phyloP scores from a whole-genome alignment of 2,113 vertebrate species.

The Halichoerus grypus region DNA sequence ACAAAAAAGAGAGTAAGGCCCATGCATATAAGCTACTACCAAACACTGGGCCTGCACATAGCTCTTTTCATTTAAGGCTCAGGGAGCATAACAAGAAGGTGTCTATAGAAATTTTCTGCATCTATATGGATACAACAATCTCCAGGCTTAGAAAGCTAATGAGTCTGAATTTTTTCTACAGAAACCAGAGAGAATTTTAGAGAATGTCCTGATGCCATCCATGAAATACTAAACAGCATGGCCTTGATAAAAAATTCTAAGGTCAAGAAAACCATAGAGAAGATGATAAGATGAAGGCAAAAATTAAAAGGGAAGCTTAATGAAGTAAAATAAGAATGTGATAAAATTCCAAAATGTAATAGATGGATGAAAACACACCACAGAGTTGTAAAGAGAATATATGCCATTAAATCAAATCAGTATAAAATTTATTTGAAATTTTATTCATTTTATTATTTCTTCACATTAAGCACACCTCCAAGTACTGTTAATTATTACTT shows the following conservation, averaged over 20 bases:
- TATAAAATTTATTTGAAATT: not conserved
- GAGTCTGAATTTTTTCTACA: not conserved
- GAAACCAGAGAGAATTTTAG: not conserved
- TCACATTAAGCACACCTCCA: constrained; percentile 21
- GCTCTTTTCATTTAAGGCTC: not conserved
- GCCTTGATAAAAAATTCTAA: not conserved
- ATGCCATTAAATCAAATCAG: constrained; percentile 23
- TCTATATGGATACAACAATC: not conserved
- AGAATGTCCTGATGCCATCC: not conserved
- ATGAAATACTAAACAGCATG: constrained; percentile 18
- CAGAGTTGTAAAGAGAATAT: constrained; percentile 27
- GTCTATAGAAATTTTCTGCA: not conserved
- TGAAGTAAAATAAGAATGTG: not conserved
- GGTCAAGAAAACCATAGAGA: not conserved
- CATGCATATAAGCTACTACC: not conserved
- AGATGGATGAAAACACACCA: not conserved
- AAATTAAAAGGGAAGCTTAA: constrained; percentile 25
- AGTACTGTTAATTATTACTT: constrained; percentile 10
- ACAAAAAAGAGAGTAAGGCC: not conserved
- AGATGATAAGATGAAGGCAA: constrained; percentile 24
- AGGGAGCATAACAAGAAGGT: not conserved
- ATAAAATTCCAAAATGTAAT: constrained; percentile 21
- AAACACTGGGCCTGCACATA: not conserved
- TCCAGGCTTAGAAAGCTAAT: not conserved
- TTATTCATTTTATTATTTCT: constrained; percentile 50